phyloP scores from a whole-genome alignment of 1,140 invertebrate genomes.

The Dryas iulia region DNA sequence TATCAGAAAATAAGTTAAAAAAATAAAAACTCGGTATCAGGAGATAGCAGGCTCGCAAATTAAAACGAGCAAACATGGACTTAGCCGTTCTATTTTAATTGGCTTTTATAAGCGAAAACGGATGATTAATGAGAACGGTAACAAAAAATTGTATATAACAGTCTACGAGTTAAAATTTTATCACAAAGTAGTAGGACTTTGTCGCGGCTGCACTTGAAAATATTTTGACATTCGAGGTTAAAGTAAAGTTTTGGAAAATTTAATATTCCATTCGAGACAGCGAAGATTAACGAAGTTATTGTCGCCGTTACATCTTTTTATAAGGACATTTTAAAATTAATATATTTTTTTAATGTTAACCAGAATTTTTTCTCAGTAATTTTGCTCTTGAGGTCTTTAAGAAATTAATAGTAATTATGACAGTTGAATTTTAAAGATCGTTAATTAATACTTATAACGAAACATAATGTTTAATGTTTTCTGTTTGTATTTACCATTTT shows the following conservation, averaged over 20 bases:
- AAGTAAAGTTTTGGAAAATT: not conserved
- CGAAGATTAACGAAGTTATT: not conserved
- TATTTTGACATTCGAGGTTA: slow-evolving; percentile 1
- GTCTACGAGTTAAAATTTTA: slow-evolving; percentile 1
- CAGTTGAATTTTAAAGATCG: too few relatives aligned
- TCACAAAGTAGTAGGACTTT: not conserved
- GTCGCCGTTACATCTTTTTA: not conserved
- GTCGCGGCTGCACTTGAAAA: not conserved
- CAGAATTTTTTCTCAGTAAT: too few relatives aligned
- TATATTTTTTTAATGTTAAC: not conserved
- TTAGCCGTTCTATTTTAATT: slow-evolving; percentile 17
- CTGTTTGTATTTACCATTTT: too few relatives aligned
- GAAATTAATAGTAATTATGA: not conserved
- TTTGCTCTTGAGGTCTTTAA: not conserved
- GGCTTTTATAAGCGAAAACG: slow-evolving; percentile 24
- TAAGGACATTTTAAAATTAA: not conserved
- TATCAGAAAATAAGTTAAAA: not conserved
- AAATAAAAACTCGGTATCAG: slow-evolving; percentile 5
- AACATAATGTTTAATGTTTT: too few relatives aligned
- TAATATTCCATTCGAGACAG: not conserved
- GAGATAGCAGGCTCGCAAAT: slow-evolving; percentile 10
- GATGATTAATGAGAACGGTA: slow-evolving; percentile 16
- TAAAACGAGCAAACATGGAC: slow-evolving; percentile 18
- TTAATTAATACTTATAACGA: too few relatives aligned
- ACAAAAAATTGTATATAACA: slow-evolving; percentile 7